A percentile compares a stretch with the other conserved stretches of the same genome.
Evolutionary conservation across 2,113 vertebrate species (phyloP).

Genomic region (Mionectes macconnelli): DNA sequence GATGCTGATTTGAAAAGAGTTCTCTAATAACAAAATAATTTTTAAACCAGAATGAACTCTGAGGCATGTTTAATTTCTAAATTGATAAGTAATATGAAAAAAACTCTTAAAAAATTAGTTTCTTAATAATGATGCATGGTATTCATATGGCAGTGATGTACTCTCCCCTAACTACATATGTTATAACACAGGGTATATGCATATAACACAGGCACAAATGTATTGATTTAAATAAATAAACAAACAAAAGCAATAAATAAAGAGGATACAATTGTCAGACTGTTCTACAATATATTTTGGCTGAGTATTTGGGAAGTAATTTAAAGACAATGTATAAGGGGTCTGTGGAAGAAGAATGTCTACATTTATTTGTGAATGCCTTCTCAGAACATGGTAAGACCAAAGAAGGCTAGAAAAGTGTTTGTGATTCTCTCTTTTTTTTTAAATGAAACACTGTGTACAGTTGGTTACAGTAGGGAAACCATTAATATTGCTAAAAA

Average conservation of each 20-base stretch:
- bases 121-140: too few relatives aligned
- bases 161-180: rapidly evolving
- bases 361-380: neutral
- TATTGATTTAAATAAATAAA: neutral
- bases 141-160: neutral
- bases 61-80: neutral
- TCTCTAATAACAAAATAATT: neutral
- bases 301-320: neutral
- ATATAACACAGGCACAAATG: too few relatives aligned
- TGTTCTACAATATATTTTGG: neutral
- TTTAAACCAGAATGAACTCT: neutral
- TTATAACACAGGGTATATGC: neutral
- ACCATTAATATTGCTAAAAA: neutral
- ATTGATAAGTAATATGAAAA: neutral
- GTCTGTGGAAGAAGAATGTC: neutral
- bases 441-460: neutral
- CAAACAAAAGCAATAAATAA: neutral
- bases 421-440: neutral
- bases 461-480: neutral
- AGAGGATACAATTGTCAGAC: neutral
- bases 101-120: too few relatives aligned
- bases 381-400: neutral
- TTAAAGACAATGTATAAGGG: rapidly evolving
- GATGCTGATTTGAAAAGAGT: neutral
- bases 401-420: neutral